Conservation (phyloP, 2,113 vertebrate genomes). For the Ancistrus triradiatus region DNA sequence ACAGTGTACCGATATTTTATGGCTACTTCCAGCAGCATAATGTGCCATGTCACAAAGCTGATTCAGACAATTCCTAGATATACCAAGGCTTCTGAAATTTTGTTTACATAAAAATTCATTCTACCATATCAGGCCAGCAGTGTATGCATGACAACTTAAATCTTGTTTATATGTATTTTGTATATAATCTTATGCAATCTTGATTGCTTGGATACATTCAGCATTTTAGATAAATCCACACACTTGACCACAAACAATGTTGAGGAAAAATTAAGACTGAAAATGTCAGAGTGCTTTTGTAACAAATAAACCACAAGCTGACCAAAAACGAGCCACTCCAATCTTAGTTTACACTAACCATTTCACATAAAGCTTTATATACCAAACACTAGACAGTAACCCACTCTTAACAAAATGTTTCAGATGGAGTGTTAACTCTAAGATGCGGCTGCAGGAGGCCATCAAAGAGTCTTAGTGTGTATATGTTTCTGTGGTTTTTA, state of each 20-base stretch:
- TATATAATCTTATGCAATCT: background rate
- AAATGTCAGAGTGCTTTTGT: background rate
- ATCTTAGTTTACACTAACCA: slow-evolving; percentile 21
- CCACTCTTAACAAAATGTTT: slow-evolving; percentile 18
- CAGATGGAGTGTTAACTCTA: background rate
- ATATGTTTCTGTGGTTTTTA: slow-evolving; percentile 2
- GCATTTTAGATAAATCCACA: background rate
- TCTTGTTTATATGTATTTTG: no score
- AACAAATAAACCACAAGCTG: background rate
- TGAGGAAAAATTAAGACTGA: background rate
- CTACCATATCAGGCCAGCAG: no score
- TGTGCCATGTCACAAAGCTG: no score
- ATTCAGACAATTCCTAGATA: no score
- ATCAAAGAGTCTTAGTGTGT: background rate
- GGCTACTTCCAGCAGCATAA: no score
- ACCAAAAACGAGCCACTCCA: background rate
- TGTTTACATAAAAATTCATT: no score
- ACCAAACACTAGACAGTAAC: slow-evolving; percentile 2
- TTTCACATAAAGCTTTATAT: slow-evolving; percentile 28
- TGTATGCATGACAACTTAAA: no score
- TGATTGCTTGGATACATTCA: background rate
- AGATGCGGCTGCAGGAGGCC: slow-evolving; percentile 3
- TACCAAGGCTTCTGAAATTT: no score
- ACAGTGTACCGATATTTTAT: no score
- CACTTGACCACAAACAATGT: background rate